Base-by-base conservation (phyloP, 2,113 vertebrate species). In the Pygoscelis adeliae region DNA sequence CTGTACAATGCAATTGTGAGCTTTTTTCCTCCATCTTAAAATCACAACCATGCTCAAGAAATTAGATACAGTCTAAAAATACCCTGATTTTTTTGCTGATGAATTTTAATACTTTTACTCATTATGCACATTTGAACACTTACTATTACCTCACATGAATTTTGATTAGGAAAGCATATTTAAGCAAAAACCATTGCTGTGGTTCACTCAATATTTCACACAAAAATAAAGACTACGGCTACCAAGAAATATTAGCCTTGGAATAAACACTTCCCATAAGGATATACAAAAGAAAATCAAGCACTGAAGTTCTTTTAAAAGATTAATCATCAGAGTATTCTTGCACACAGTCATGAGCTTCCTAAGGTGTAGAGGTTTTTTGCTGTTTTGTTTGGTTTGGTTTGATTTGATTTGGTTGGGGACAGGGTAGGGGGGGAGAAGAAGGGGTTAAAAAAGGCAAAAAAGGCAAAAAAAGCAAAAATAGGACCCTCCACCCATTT, bases 341-440 rank as follows among this genome's bases (percentile, higher is more conserved):
- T 44, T 66, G 16, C 21, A 80, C 8, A 71, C 11, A 78, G 22
- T 61, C 15, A 47, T 11, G 6, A 83, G 15, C 25, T 78, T 84
- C 34, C 32, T 38, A 55, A 55, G 8, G 18, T 59, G 3, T 17
- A 49, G 17, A 12, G 7, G 0, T 0, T n/a, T 78, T 69, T 34
- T 72, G 38, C 21, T 49, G 4, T 3, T 44, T 42, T 38, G 34
- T 32, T 36, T 47, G 16, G 47, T 53, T 70, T 36, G 18, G 8
- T 77, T 42, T 76, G 25, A 26, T 50, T 61, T 55, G 5, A 20
- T 72, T 77, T 63, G 17, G 1, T 44, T 11, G 8, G 10, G 21
- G 21, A 20, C 10, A 5, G 58, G 13, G 15, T 9, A 5, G 2
- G 10, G 5, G 7, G 4, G 17, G 14, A 11, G 3, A 30, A 49